Percentiles rank a stretch among this genome's conserved stretches.
Conservation (phyloP, 2,797 vertebrate species). For the Characodon lateralis region DNA sequence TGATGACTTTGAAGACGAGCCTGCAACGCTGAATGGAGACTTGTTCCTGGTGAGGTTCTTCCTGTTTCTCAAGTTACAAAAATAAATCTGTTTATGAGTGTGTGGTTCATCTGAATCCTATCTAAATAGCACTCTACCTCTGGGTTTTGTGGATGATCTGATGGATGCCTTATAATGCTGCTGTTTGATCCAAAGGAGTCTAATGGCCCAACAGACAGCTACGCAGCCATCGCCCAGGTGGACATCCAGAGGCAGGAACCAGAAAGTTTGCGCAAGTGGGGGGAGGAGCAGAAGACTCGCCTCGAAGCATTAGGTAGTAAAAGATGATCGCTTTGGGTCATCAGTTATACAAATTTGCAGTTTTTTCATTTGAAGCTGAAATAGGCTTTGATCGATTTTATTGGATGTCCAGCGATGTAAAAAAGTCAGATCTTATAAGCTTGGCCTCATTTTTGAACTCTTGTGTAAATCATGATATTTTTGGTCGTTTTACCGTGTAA, state of each 20-base stretch:
- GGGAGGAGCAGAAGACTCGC: conserved; percentile 93
- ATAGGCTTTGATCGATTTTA: too few relatives aligned
- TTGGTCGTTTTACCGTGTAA: conserved; percentile 4
- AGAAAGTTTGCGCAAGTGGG: conserved; percentile 96
- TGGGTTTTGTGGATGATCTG: neutral
- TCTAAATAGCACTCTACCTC: too few relatives aligned
- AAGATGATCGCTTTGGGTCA: neutral
- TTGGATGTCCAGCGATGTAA: too few relatives aligned
- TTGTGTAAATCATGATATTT: neutral
- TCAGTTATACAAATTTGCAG: neutral
- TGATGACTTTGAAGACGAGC: conserved; percentile 81
- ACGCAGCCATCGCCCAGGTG: conserved; percentile 92
- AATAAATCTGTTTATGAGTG: neutral
- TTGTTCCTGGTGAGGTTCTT: conserved; percentile 84
- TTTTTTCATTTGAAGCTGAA: too few relatives aligned
- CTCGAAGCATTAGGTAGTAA: conserved; percentile 91
- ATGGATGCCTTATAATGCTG: neutral
- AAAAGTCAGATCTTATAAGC: too few relatives aligned
- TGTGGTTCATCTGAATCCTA: neutral
- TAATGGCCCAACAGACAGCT: conserved; percentile 88
- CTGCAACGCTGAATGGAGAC: conserved; percentile 84
- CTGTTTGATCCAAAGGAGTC: conserved; percentile 82
- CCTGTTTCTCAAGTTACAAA: neutral
- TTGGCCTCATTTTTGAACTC: too few relatives aligned
- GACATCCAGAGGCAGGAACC: conserved; percentile 96